phyloP scores from a whole-genome alignment of 2,888 invertebrate species.

The Machimus rusticus region DNA sequence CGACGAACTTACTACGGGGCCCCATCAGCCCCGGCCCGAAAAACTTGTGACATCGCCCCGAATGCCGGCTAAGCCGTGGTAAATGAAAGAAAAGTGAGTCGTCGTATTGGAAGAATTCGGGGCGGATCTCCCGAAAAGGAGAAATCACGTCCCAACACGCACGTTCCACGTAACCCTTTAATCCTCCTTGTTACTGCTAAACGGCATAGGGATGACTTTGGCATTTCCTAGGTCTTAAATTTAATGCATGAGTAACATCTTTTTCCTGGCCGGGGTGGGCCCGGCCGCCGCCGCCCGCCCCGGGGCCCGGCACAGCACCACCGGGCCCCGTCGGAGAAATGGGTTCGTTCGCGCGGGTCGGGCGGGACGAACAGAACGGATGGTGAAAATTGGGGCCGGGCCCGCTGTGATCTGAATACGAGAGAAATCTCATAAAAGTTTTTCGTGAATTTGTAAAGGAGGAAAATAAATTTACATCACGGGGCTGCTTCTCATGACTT shows the following conservation, averaged over 20 bases:
- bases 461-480: conserved; percentile 41
- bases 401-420: conserved; percentile 39
- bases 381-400: conserved; percentile 35
- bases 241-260: conserved; percentile 44
- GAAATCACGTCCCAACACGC: conserved; percentile 41
- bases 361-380: neutral
- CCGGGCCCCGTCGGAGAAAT: neutral
- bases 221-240: conserved; percentile 40
- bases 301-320: neutral
- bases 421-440: conserved; percentile 41
- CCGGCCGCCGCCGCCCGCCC: neutral
- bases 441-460: conserved; percentile 31
- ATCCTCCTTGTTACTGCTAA: conserved; percentile 43
- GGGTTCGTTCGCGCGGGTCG: neutral
- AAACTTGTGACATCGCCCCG: neutral
- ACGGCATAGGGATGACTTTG: conserved; percentile 42
- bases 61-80: conserved; percentile 8
- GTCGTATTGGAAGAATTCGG: neutral
- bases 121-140: neutral
- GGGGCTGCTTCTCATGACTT: conserved; percentile 31
- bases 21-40: neutral
- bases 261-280: neutral
- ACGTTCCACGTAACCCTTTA: conserved; percentile 41
- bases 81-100: conserved; percentile 36
- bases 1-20: neutral